Base-by-base conservation (phyloP, 2,113 vertebrate species). In the Tonatia bakeri region DNA sequence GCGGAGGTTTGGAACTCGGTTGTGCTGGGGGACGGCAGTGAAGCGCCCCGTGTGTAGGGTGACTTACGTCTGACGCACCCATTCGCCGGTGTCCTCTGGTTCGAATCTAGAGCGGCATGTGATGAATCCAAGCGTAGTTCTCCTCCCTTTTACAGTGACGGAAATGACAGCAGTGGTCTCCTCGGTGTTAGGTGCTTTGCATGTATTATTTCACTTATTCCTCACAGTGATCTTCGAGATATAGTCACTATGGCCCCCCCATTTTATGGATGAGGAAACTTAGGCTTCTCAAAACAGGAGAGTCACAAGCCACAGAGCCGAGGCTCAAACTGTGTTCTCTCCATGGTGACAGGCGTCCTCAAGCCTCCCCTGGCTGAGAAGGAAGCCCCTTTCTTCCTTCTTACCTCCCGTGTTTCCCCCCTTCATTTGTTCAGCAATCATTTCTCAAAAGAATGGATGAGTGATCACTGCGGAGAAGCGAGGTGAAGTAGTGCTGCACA, bases 351-450 rank as follows among this genome's bases (percentile, higher is more conserved):
- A 40, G 20, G 24, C 72, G 28, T 76, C 17, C 36, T 9, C 19
- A n/a, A 52, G 24, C 54, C 52, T 52, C 33, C 1, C 28, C 4
- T 40, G 72, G 16, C 45, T 72, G 6, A 8, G 33, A n/a, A 12
- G n/a, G n/a, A 56, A 80, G 45, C 24, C 70, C 4, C 31, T 72
- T 82, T 85, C 47, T 76, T 72, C 11, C 59, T 59, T 67, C 56
- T 67, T 76, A 15, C 14, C 69, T 56, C 81, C 70, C 61, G 61
- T 59, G 31, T 85, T 38, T 14, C 33, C 54, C 69, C 67, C 38
- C 40, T 87, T 79, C 40, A 45, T 64, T 70, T 93, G 65, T 75
- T 96, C 76, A 90, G 50, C 64, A 96, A 89, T 59, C 65, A 7
- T 36, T 85, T 94, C 81, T 87, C 16, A 14, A 76, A 76, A 79